Evolutionary conservation across 2,113 vertebrate genomes (phyloP).

Genomic region (Tyrannus savana): DNA sequence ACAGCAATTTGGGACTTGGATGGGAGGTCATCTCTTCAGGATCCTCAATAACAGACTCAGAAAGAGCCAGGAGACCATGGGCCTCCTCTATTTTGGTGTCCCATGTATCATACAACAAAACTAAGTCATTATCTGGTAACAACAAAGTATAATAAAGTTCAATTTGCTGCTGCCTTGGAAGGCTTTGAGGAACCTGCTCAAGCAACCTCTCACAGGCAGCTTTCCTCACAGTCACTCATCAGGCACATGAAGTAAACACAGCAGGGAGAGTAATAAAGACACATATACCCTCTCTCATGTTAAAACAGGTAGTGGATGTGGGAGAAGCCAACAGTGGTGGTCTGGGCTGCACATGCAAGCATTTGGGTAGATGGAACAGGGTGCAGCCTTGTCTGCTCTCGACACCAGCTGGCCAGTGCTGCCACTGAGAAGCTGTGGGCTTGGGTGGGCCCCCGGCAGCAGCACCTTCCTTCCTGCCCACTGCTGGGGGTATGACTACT

Average conservation of each 20-base stretch:
- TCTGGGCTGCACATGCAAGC: background rate
- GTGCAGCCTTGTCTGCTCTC: accelerated
- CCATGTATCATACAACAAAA: background rate
- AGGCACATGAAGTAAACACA: background rate
- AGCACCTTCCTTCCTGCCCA: background rate
- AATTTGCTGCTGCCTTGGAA: background rate
- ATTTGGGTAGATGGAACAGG: accelerated
- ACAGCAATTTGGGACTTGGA: accelerated
- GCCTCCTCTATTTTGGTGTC: background rate
- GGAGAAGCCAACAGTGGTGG: accelerated
- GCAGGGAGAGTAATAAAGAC: background rate
- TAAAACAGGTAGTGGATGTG: accelerated
- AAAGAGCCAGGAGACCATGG: background rate
- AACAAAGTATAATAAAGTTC: background rate
- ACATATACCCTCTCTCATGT: accelerated
- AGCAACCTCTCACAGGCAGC: background rate
- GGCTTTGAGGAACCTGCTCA: background rate
- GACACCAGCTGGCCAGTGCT: background rate
- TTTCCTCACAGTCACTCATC: background rate
- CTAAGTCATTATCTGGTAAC: background rate
- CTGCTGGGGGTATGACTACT: accelerated
- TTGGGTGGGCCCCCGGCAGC: accelerated
- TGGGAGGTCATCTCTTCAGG: background rate
- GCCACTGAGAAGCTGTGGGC: accelerated
- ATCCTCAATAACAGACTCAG: background rate